phyloP scores from a whole-genome alignment of 1,140 invertebrate genomes.

The Nasonia giraulti region DNA sequence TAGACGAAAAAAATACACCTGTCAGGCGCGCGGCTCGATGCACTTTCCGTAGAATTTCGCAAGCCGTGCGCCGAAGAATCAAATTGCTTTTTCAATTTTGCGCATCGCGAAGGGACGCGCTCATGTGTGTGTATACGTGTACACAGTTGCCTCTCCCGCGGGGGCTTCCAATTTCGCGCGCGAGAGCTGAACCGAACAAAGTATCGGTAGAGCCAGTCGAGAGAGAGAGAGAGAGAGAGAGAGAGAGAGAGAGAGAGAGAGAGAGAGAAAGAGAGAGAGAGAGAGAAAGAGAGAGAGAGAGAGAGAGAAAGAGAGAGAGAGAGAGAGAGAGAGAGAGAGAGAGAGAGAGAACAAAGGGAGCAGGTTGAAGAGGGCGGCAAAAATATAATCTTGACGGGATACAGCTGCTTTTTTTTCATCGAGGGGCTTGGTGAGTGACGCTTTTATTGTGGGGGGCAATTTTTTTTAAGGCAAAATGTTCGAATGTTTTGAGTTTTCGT shows the following conservation, averaged over 20 bases:
- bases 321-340: background rate
- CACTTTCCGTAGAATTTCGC: conserved; percentile 6
- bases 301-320: background rate
- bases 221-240: conserved; percentile 1
- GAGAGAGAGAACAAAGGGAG: background rate
- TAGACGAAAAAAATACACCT: conserved; percentile 10
- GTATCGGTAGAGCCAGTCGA: background rate
- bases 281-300: background rate
- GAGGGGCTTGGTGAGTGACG: background rate
- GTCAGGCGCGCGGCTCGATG: background rate
- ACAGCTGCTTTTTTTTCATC: background rate
- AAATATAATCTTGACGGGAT: conserved; percentile 1
- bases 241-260: conserved; percentile 3
- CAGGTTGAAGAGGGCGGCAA: background rate
- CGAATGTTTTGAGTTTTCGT: too few relatives aligned
- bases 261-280: background rate
- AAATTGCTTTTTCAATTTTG: conserved; percentile 34
- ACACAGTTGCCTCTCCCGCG: background rate
- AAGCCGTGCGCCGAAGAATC: background rate
- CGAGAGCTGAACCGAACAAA: conserved; percentile 23
- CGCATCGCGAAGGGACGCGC: background rate
- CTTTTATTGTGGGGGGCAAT: background rate
- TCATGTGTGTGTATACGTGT: background rate
- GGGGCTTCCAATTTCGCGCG: conserved; percentile 24
- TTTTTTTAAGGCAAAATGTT: background rate